These are phyloP conservation scores for Wasmannia auropunctata DNA, from an alignment of 1,140 invertebrate genomes.

Conservation along the genomic window DNA sequence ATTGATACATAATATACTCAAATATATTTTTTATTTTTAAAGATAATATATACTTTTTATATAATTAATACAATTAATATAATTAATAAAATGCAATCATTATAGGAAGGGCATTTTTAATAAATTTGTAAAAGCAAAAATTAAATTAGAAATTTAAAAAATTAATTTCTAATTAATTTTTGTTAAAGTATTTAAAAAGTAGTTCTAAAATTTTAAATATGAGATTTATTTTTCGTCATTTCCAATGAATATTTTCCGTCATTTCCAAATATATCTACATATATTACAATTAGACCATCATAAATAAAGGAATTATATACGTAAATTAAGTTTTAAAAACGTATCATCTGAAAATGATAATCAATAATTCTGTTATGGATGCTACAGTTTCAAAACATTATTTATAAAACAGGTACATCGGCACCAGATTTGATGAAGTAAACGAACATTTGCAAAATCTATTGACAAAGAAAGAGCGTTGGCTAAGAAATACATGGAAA, in stretches of 20 bases:
- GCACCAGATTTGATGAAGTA: constrained; percentile 3
- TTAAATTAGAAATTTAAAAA: too few relatives aligned
- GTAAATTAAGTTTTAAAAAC: background rate
- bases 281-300: too few relatives aligned
- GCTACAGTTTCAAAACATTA: background rate
- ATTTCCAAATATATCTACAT: too few relatives aligned
- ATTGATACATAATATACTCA: background rate
- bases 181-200: background rate
- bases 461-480: background rate
- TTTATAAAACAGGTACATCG: background rate
- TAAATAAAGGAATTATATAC: background rate
- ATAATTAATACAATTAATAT: background rate
- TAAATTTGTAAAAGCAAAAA: background rate
- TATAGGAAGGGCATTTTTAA: background rate
- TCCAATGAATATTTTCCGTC: too few relatives aligned
- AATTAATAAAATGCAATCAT: background rate
- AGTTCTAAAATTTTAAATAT: too few relatives aligned
- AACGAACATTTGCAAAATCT: background rate
- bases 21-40: background rate
- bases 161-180: background rate
- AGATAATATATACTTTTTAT: background rate
- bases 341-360: background rate
- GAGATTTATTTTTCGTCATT: too few relatives aligned
- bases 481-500: background rate
- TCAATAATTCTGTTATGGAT: background rate